These are phyloP conservation scores for Cephonodes hylas DNA, from an alignment of 2,888 invertebrate genomes.

Conservation along the genomic window DNA sequence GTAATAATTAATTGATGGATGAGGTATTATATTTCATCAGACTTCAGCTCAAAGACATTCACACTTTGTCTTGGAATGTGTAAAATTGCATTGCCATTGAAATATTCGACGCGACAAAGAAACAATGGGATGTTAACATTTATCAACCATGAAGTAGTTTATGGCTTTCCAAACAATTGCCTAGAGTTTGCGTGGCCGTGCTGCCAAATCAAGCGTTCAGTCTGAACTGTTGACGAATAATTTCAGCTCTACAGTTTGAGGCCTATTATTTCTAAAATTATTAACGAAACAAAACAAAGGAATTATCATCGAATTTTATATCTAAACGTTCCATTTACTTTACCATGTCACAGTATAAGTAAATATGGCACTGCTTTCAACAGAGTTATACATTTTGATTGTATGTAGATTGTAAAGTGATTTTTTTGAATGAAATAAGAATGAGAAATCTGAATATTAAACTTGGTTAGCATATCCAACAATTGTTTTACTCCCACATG, in stretches of 20 bases:
- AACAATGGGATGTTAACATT: constrained; percentile 60
- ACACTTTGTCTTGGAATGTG: constrained; percentile 22
- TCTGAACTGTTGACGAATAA: constrained; percentile 20
- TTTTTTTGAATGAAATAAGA: too few relatives aligned
- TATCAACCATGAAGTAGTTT: constrained; percentile 46
- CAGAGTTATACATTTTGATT: too few relatives aligned
- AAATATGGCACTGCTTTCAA: too few relatives aligned
- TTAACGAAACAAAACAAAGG: neutral
- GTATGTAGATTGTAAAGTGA: too few relatives aligned
- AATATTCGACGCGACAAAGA: constrained; percentile 45
- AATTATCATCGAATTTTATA: neutral
- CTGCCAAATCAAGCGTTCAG: constrained; percentile 28
- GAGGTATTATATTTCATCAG: too few relatives aligned
- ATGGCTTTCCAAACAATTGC: constrained; percentile 49
- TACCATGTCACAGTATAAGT: too few relatives aligned
- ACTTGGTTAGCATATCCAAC: neutral
- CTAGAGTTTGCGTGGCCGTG: constrained; percentile 18
- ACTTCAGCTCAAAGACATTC: neutral
- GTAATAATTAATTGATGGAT: too few relatives aligned
- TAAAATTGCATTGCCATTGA: constrained; percentile 42
- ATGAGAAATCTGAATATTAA: neutral
- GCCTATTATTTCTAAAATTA: neutral
- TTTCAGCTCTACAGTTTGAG: neutral
- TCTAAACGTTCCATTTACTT: too few relatives aligned
- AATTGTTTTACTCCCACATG: neutral